Conservation (phyloP, 2,113 vertebrate genomes). For the Ctenodactylus gundi region DNA sequence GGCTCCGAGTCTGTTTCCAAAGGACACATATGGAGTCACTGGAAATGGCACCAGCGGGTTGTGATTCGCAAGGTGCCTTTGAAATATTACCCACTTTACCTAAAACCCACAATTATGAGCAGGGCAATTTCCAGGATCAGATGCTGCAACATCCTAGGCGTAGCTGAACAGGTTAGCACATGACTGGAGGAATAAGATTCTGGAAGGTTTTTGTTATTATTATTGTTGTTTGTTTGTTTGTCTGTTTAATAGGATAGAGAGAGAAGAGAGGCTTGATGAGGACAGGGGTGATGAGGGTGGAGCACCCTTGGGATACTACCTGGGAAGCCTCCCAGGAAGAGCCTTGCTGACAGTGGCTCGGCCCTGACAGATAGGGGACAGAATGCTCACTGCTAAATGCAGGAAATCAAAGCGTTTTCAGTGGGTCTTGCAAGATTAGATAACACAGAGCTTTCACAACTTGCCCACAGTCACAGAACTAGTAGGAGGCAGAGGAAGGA, state of each 20-base stretch:
- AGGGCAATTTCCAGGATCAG: neutral
- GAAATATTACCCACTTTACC: neutral
- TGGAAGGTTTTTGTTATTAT: neutral
- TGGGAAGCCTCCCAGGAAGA: neutral
- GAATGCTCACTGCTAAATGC: rapidly evolving
- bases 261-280: neutral
- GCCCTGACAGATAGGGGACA: neutral
- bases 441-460: neutral
- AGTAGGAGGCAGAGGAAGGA: neutral
- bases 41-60: neutral
- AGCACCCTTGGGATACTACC: neutral
- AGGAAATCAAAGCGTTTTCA: neutral
- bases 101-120: neutral
- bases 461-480: neutral
- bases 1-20: neutral
- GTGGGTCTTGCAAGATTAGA: neutral
- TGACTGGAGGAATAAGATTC: neutral
- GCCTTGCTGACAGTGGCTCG: too few relatives aligned
- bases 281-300: neutral
- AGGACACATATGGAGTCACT: neutral
- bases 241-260: neutral
- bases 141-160: neutral
- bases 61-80: neutral
- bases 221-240: neutral
- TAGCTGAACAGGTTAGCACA: neutral